phyloP scores from a whole-genome alignment of 2,113 vertebrate genomes.

The Gorsachius goisagi region DNA sequence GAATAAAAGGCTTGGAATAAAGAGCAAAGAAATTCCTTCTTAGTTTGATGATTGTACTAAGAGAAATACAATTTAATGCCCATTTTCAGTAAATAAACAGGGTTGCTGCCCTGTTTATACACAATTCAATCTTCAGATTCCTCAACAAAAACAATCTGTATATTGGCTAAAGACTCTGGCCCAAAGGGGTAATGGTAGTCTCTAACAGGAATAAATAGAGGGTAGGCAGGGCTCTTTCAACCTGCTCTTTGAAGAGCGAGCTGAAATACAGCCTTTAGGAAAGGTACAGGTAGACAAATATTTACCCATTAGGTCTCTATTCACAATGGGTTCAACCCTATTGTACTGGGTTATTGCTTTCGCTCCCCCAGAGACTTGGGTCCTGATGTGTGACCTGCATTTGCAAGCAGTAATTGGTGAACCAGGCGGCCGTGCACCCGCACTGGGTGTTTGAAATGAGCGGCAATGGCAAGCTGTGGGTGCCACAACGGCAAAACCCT shows the following conservation, averaged over 20 bases:
- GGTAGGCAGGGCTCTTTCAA: slow-evolving; percentile 44
- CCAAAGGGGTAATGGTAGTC: slow-evolving; percentile 21
- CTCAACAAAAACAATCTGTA: slow-evolving; percentile 25
- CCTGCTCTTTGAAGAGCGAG: neutral
- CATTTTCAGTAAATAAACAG: slow-evolving; percentile 60
- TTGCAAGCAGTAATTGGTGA: neutral
- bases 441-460: accelerated
- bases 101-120: slow-evolving; percentile 34
- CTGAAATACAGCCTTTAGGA: slow-evolving; percentile 4
- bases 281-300: slow-evolving; percentile 45
- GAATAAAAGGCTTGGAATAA: slow-evolving; percentile 58
- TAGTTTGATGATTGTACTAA: slow-evolving; percentile 55
- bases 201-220: slow-evolving; percentile 23
- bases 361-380: neutral
- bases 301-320: slow-evolving; percentile 24
- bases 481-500: neutral
- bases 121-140: slow-evolving; percentile 40
- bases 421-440: neutral
- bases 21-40: slow-evolving; percentile 64
- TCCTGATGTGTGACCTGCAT: neutral
- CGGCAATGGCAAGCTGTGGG: neutral
- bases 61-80: slow-evolving; percentile 49
- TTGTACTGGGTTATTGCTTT: neutral
- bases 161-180: neutral
- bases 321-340: neutral